Evolutionary conservation across 2,113 vertebrate species (phyloP), one percentile per base, ranked within the genome.

Genomic region (Ramphastos sulfuratus): DNA sequence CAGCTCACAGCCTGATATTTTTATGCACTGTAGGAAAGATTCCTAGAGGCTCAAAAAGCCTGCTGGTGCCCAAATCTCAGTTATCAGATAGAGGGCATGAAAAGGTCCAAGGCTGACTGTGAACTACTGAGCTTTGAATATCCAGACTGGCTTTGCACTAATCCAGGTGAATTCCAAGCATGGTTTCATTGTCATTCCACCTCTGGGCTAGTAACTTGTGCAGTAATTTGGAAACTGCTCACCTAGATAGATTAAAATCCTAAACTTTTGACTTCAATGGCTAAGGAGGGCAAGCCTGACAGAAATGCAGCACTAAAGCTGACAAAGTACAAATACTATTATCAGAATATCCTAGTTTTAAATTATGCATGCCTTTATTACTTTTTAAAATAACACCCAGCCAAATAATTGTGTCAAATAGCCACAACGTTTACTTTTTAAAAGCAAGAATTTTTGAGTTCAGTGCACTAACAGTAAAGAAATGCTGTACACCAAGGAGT

Each of bases 91-190:
- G 19, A 78, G 9, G 30, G n/a, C 27, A 50, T 50, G 70, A 77
- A 30, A 0, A 66, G 25, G 56, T 92, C 75, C 46, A 46, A 8
- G 31, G 67, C 77, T 87, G 78, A 83, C 66, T 76, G 35, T n/a
- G 67, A 94, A 69, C 33, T 59, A 27, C 42, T 2, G 18, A 37
- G 58, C 56, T 90, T 58, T 80, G 33, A 92, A 42, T 42, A 79
- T 12, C 75, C 75, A 90, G 83, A 82, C 56, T 60, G 37, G 42
- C 84, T 77, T 42, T 86, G 92, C 60, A 82, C 3, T 31, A 27
- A 89, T 61, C 35, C 65, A 77, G 54, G 56, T 87, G 75, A 94
- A 94, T 92, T 89, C 74, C 91, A 91, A 83, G 67, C 76, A 58
- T 17, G 56, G 82, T 80, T 96, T 94, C 76, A 48, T 2, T 73